A percentile compares a stretch with the other conserved stretches of the same genome.
phyloP scores from a whole-genome alignment of 2,797 vertebrate species.

The Rachycentron canadum region DNA sequence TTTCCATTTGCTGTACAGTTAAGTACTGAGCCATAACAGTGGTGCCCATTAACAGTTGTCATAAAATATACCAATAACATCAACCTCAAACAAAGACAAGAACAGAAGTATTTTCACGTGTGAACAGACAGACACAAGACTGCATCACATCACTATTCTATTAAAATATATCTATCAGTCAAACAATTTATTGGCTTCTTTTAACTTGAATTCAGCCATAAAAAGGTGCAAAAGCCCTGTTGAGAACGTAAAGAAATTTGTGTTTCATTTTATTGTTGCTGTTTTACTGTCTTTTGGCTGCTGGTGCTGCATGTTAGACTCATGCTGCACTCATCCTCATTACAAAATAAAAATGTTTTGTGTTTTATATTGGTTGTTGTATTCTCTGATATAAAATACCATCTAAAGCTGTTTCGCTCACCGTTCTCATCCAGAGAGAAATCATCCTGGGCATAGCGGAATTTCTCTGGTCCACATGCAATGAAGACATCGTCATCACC shows the following conservation, averaged over 20 bases:
- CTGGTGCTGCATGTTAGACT: neutral
- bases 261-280: neutral
- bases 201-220: neutral
- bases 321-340: no score
- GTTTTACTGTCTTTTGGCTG: neutral
- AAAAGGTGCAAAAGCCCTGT: neutral
- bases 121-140: neutral
- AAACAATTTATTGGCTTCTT: neutral
- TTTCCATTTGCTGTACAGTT: neutral
- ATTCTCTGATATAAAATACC: neutral
- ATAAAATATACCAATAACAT: neutral
- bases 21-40: neutral
- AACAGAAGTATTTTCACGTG: neutral
- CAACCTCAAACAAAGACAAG: neutral
- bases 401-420: constrained; percentile 67
- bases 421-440: constrained; percentile 98
- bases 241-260: neutral
- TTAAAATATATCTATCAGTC: neutral
- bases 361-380: neutral
- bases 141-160: neutral
- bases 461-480: constrained; percentile 98
- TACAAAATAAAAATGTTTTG: no score
- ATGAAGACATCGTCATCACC: constrained; percentile 98
- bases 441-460: constrained; percentile 99
- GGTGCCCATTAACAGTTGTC: neutral